Base-by-base conservation (phyloP, 2,797 vertebrate species). In the Chelidonichthys spinosus region DNA sequence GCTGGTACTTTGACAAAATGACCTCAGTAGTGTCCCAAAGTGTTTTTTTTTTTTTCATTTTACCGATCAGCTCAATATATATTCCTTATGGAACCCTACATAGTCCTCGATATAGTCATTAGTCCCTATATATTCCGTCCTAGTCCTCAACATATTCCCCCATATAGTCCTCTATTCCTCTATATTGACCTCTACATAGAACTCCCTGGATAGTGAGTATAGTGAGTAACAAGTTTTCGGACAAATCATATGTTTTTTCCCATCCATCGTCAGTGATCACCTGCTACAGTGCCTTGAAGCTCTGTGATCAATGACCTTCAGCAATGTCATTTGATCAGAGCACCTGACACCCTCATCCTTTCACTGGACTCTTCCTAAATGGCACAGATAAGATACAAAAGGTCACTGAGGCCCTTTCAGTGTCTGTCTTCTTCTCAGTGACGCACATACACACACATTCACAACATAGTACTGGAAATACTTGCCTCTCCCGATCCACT, bases 271-370 rank as follows among this genome's bases (percentile, higher is more conserved):
- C 58, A 11, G 33, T 11, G 9, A 8, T 10, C 64, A 15, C 13
- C 40, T 25, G 59, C 42, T 43, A 11, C 60, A 54, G 15, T 32
- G 32, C 62, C 35, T 69, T 58, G 55, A 39, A 65, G 7, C 58
- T 25, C 40, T 43, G 17, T 70, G 61, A 84, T 82, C 64, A 63
- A 56, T 75, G 81, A 85, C 82, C 83, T 84, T 83, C 50, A 85
- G 66, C 46, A 58, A 35, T 37, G 50, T 63, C 63, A 81, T 85
- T 78, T 74, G 69, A 85, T 85, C 70, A 74, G 44, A 74, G 61
- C 14, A 53, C 44, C 68, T 39, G 46, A 78, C 61, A 67, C 70
- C 61, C 68, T 69, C 61, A 63, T 72, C 62, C 49, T 78, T 63
- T 68, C 54, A 62, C 42, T 56, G 13, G 50, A 62, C 56, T 76